Evolutionary conservation across 2,797 vertebrate genomes (phyloP).

Genomic region (Rhinophrynus dorsalis): DNA sequence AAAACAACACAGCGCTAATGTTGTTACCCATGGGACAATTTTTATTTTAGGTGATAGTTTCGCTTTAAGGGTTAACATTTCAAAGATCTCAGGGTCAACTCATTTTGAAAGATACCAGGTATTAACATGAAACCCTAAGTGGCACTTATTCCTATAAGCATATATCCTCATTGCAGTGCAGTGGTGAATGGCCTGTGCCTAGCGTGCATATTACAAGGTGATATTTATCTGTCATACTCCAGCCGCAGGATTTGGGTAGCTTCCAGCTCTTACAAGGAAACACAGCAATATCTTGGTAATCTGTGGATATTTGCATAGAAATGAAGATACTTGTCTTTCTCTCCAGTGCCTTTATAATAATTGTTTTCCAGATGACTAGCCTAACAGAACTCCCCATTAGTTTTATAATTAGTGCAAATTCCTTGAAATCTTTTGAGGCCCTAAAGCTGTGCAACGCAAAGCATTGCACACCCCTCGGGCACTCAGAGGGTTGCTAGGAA

Average conservation of each 20-base stretch:
- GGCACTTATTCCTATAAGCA: no score
- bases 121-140: no score
- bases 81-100: no score
- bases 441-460: background rate
- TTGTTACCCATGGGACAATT: no score
- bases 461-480: no score
- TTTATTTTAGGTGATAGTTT: no score
- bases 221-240: conserved; percentile 10
- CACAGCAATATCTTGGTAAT: conserved; percentile 44
- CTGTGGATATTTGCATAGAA: conserved; percentile 50
- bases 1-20: no score
- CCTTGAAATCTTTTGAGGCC: background rate
- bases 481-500: no score
- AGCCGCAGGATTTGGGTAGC: conserved; percentile 46
- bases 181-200: no score
- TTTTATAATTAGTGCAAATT: conserved; percentile 45
- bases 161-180: no score
- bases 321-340: conserved; percentile 42
- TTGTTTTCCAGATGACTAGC: conserved; percentile 53
- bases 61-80: no score
- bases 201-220: background rate
- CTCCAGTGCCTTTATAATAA: conserved; percentile 47
- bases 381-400: conserved; percentile 52
- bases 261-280: conserved; percentile 47
- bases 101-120: no score